Conservation (phyloP, 2,113 vertebrate genomes). For the Forbesichthys papilliferus region DNA sequence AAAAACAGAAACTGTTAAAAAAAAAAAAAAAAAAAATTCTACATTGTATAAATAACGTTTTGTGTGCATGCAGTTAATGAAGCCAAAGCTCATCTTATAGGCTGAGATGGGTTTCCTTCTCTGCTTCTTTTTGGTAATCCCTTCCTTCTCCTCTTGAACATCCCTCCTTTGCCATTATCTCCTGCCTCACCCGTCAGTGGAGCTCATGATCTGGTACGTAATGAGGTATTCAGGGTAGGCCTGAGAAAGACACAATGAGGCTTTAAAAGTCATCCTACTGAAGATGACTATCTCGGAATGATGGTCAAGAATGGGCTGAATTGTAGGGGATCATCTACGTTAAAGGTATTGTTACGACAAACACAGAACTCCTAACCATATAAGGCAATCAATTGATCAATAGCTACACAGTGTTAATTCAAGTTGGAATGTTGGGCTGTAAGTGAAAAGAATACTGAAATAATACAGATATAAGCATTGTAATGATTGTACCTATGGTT, state of each 20-base stretch:
- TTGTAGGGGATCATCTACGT: too few relatives aligned
- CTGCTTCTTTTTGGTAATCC: not conserved
- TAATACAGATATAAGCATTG: too few relatives aligned
- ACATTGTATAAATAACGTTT: constrained; percentile 73
- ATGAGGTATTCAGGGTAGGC: constrained; percentile 93
- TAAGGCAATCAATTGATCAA: too few relatives aligned
- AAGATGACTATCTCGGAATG: too few relatives aligned
- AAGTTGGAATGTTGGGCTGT: too few relatives aligned
- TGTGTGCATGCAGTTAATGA: constrained; percentile 41
- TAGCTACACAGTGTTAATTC: too few relatives aligned
- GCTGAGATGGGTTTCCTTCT: not conserved
- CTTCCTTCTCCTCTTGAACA: not conserved
- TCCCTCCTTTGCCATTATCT: not conserved
- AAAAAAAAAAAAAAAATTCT: constrained; percentile 21
- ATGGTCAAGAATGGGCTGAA: too few relatives aligned
- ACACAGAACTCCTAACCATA: too few relatives aligned
- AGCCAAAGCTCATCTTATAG: not conserved
- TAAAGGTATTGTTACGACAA: too few relatives aligned
- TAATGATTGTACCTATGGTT: too few relatives aligned
- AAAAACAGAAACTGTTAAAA: constrained; percentile 18
- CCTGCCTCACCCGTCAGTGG: constrained; percentile 54
- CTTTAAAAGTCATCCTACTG: not conserved
- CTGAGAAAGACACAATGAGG: constrained; percentile 61
- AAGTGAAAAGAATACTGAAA: too few relatives aligned
- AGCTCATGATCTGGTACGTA: constrained; percentile 91